Percentiles rank a stretch among this genome's conserved stretches.
Evolutionary conservation across 2,888 invertebrate species (phyloP).

Genomic region (Melangyna quadrimaculata): DNA sequence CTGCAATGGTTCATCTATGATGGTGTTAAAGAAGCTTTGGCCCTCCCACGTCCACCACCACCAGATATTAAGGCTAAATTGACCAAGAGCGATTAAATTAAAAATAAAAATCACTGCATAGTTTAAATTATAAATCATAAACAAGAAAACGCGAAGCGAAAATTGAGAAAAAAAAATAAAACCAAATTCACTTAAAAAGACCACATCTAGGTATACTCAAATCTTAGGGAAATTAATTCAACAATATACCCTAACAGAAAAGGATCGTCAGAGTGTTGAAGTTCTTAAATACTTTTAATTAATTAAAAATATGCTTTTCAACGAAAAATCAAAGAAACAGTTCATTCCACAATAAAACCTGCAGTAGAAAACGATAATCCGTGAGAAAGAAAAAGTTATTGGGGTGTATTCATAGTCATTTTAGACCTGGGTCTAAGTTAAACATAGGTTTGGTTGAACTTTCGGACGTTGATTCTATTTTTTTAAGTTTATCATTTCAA

Average conservation of each 20-base stretch:
- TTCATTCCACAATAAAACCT: slow-evolving; percentile 47
- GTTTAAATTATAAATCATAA: slow-evolving; percentile 57
- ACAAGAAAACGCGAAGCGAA: no score
- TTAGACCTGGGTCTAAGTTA: not conserved
- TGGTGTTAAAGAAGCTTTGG: slow-evolving; percentile 90
- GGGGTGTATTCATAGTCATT: slow-evolving; percentile 24
- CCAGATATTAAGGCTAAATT: slow-evolving; percentile 87
- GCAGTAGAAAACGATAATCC: slow-evolving; percentile 28
- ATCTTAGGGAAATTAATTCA: slow-evolving; percentile 31
- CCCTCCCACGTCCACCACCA: slow-evolving; percentile 93
- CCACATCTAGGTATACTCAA: slow-evolving; percentile 28
- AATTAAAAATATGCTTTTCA: slow-evolving; percentile 48
- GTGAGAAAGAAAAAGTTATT: slow-evolving; percentile 7
- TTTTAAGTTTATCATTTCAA: no score
- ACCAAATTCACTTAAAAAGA: slow-evolving; percentile 49
- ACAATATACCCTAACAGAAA: not conserved
- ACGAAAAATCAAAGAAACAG: slow-evolving; percentile 20
- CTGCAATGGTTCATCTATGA: slow-evolving; percentile 97
- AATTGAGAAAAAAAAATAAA: slow-evolving; percentile 1
- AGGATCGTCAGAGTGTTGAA: not conserved
- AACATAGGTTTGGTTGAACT: no score
- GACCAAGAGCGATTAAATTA: slow-evolving; percentile 41
- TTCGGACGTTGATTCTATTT: no score
- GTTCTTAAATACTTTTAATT: not conserved
- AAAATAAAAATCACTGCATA: slow-evolving; percentile 47